phyloP scores from a whole-genome alignment of 2,888 invertebrate genomes.

The Eupithecia insigniata region DNA sequence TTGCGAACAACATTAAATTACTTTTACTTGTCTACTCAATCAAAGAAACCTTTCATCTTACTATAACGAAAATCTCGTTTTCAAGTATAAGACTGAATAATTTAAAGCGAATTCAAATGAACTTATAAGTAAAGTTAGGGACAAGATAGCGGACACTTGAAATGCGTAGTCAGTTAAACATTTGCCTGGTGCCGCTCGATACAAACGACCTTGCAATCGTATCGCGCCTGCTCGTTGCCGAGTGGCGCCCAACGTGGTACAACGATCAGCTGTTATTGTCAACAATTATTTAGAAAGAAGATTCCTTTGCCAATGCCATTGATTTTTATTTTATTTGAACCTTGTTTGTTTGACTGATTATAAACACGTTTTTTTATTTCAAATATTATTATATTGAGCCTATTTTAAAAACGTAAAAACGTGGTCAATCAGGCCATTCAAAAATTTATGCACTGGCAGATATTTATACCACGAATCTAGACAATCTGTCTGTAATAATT shows the following conservation, averaged over 20 bases:
- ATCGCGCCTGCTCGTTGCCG: conserved; percentile 61
- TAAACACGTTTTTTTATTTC: background rate
- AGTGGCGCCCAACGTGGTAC: conserved; percentile 59
- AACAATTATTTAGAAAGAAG: conserved; percentile 44
- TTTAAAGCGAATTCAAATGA: conserved; percentile 5
- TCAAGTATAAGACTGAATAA: background rate
- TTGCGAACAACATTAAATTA: background rate
- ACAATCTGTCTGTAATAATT: background rate
- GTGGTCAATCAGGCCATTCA: background rate
- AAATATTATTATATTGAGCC: background rate
- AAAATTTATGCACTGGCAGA: background rate
- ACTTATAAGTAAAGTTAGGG: conserved; percentile 39
- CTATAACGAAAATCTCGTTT: background rate
- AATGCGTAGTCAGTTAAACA: conserved; percentile 61
- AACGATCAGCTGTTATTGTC: conserved; percentile 65
- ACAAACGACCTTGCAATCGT: conserved; percentile 66
- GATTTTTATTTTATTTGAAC: background rate
- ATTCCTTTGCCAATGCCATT: background rate
- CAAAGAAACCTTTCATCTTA: background rate
- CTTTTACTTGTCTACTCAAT: background rate
- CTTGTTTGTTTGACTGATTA: background rate
- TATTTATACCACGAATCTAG: background rate
- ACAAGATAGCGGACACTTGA: conserved; percentile 46
- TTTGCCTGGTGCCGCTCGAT: conserved; percentile 71
- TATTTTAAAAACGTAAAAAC: background rate